Percentiles rank a stretch among this genome's conserved stretches.
Evolutionary conservation across 2,797 vertebrate genomes (phyloP).

Genomic region (Enteromius anoplus): DNA sequence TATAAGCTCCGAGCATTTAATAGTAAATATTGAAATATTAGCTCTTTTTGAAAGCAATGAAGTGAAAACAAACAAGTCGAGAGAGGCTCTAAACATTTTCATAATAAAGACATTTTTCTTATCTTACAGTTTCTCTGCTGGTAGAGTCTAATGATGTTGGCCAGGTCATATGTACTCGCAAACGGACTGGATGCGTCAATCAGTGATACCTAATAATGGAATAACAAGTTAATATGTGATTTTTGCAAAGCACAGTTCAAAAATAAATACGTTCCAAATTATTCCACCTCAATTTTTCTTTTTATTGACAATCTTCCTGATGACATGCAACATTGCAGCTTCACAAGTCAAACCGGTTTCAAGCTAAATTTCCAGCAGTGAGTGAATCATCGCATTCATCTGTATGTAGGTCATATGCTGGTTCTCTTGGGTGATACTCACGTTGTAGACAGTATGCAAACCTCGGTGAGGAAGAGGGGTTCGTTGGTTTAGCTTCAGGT

Average conservation of each 20-base stretch:
- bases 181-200: constrained; percentile 90
- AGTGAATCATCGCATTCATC: background rate
- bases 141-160: constrained; percentile 83
- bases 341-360: background rate
- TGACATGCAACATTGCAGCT: background rate
- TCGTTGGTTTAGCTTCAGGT: constrained; percentile 88
- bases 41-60: background rate
- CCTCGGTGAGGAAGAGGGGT: constrained; percentile 84
- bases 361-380: background rate
- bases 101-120: background rate
- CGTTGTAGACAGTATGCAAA: constrained; percentile 73
- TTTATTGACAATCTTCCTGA: background rate
- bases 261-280: background rate
- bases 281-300: background rate
- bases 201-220: constrained; percentile 80
- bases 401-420: background rate
- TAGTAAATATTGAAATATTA: background rate
- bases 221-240: background rate
- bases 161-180: constrained; percentile 85
- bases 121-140: constrained; percentile 89
- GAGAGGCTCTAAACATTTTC: background rate
- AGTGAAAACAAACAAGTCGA: background rate
- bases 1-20: background rate
- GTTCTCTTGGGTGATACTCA: constrained; percentile 12
- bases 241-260: background rate